Percentiles rank a stretch among this genome's conserved stretches.
phyloP scores from a whole-genome alignment of 1,140 invertebrate species.

The Pomacea maculata region DNA sequence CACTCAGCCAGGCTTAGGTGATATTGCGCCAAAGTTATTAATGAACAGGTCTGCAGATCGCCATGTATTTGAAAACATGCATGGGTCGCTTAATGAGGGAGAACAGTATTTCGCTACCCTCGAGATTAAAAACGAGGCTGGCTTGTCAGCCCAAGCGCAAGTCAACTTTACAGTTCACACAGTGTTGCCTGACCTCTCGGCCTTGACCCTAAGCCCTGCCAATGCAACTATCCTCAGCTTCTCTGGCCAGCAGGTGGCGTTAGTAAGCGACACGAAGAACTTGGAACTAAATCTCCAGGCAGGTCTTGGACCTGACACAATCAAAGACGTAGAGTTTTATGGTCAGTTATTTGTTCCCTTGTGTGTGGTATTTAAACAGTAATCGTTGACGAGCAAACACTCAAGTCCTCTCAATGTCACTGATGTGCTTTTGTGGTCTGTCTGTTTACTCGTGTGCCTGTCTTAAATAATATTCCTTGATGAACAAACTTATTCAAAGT shows the following conservation, averaged over 20 bases:
- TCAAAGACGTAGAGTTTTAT: constrained; percentile 22
- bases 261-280: constrained; percentile 6
- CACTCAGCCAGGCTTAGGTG: constrained; percentile 6
- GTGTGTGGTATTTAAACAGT: too few relatives aligned
- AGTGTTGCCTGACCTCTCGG: constrained; percentile 26
- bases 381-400: too few relatives aligned
- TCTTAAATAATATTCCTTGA: too few relatives aligned
- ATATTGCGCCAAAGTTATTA: constrained; percentile 1
- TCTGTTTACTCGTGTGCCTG: too few relatives aligned
- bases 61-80: background rate
- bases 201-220: background rate
- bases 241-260: background rate
- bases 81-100: background rate
- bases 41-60: background rate
- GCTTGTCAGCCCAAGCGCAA: constrained; percentile 11
- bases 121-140: constrained; percentile 26
- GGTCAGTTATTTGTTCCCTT: constrained; percentile 15
- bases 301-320: constrained; percentile 5
- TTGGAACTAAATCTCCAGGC: constrained; percentile 19
- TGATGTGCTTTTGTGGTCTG: too few relatives aligned
- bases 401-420: too few relatives aligned
- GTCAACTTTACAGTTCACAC: constrained; percentile 37
- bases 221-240: constrained; percentile 1
- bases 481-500: too few relatives aligned
- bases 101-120: constrained; percentile 29